Percentiles rank a stretch among this genome's conserved stretches.
phyloP scores from a whole-genome alignment of 2,888 invertebrate genomes.

The Pseudanteris insignis region DNA sequence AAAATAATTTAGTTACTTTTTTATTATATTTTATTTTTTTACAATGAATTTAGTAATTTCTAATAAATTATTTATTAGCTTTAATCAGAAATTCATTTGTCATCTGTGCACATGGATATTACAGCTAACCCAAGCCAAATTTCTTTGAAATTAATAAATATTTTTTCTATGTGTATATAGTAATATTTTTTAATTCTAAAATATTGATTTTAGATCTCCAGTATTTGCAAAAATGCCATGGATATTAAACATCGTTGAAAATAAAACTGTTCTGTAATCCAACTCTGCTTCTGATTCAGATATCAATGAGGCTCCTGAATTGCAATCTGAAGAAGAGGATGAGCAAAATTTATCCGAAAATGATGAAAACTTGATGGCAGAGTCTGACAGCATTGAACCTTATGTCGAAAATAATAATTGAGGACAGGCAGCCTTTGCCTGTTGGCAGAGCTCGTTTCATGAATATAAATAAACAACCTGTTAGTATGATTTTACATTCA shows the following conservation, averaged over 20 bases:
- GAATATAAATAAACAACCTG: slow-evolving; percentile 14
- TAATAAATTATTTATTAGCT: too few relatives aligned
- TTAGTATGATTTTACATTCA: slow-evolving; percentile 14
- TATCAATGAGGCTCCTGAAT: slow-evolving; percentile 9
- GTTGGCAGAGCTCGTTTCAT: slow-evolving; percentile 13
- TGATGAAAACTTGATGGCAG: neutral
- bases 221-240: slow-evolving; percentile 11
- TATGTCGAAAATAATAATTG: slow-evolving; percentile 11
- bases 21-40: too few relatives aligned
- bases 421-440: slow-evolving; percentile 4
- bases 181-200: too few relatives aligned
- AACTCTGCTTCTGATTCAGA: slow-evolving; percentile 13
- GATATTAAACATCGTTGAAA: slow-evolving; percentile 6
- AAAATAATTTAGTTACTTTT: too few relatives aligned
- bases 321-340: slow-evolving; percentile 10
- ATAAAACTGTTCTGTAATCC: slow-evolving; percentile 1
- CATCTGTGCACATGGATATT: too few relatives aligned
- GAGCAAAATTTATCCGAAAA: slow-evolving; percentile 6
- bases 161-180: too few relatives aligned
- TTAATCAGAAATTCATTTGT: too few relatives aligned
- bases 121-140: too few relatives aligned
- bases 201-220: slow-evolving; percentile 4
- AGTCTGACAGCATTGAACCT: neutral
- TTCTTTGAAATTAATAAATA: too few relatives aligned
- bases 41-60: too few relatives aligned